Conservation (phyloP, 2,797 vertebrate species). For the Sorex maritimensis region DNA sequence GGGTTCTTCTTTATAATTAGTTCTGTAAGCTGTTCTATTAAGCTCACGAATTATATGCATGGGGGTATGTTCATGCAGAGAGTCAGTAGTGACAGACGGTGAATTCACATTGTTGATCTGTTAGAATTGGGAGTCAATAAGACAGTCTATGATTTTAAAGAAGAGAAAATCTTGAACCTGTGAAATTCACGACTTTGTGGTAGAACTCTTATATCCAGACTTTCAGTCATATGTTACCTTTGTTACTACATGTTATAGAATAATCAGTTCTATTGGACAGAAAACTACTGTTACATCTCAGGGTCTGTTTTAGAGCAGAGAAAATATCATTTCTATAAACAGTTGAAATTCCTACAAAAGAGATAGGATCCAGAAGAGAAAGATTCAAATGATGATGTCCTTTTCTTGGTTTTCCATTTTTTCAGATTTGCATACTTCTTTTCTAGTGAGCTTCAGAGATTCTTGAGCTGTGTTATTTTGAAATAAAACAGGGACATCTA, state of each 20-base stretch:
- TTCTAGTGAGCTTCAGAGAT: constrained; percentile 16
- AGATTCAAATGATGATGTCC: not conserved
- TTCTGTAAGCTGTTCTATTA: constrained; percentile 45
- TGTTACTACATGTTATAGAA: not conserved
- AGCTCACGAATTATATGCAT: not conserved
- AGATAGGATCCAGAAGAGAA: constrained; percentile 20
- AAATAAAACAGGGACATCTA: constrained; percentile 38
- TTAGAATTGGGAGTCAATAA: constrained; percentile 40
- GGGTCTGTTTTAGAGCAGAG: not conserved
- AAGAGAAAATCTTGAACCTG: not conserved
- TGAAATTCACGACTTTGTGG: constrained; percentile 1
- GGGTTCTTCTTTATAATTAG: constrained; percentile 25
- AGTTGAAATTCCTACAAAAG: not conserved
- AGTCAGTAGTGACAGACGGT: not conserved
- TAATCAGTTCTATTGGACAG: not conserved
- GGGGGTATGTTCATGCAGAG: not conserved
- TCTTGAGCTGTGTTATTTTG: constrained; percentile 32
- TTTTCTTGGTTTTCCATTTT: not conserved
- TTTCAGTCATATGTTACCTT: not conserved
- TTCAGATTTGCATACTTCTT: not conserved
- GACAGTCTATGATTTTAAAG: not conserved
- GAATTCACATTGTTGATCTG: not conserved
- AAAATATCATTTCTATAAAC: constrained; percentile 31
- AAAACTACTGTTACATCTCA: not conserved
- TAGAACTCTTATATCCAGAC: not conserved